These are phyloP conservation scores for Neelides sp. DNA, from an alignment of 1,140 invertebrate species.

Conservation along the genomic window DNA sequence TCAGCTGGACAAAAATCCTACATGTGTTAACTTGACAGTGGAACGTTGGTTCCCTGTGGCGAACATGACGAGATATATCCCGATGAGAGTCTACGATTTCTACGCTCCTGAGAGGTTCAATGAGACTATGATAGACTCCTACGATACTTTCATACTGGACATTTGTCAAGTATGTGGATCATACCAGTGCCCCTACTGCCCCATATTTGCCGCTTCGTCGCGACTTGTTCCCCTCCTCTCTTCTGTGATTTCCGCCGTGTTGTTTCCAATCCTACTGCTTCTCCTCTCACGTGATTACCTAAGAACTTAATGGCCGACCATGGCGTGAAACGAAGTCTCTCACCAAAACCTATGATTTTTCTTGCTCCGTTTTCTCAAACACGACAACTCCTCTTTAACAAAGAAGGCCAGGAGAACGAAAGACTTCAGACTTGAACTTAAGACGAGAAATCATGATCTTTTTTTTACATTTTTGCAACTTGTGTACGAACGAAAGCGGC, in stretches of 20 bases:
- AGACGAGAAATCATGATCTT: too few relatives aligned
- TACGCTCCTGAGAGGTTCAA: conserved; percentile 95
- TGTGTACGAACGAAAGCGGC: too few relatives aligned
- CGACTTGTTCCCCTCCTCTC: conserved; percentile 7
- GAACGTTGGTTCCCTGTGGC: conserved; percentile 92
- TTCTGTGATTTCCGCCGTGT: conserved; percentile 21
- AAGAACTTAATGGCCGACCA: too few relatives aligned
- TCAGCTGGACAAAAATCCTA: conserved; percentile 63
- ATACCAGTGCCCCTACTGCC: conserved; percentile 75
- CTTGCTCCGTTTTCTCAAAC: too few relatives aligned
- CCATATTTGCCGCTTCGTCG: conserved; percentile 46
- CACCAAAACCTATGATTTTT: too few relatives aligned
- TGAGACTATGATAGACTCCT: conserved; percentile 79
- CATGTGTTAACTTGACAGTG: conserved; percentile 81
- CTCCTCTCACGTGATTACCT: neutral
- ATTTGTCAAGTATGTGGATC: conserved; percentile 60
- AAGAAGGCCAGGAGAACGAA: too few relatives aligned
- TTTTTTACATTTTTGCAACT: too few relatives aligned
- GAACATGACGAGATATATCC: conserved; percentile 85
- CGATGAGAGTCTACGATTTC: conserved; percentile 85
- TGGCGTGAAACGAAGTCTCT: too few relatives aligned
- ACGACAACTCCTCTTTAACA: too few relatives aligned
- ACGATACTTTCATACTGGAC: conserved; percentile 75
- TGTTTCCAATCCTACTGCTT: conserved; percentile 9
- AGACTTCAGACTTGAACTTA: too few relatives aligned